Evolutionary conservation across 2,113 vertebrate species (phyloP).

Genomic region (Marmota monax): DNA sequence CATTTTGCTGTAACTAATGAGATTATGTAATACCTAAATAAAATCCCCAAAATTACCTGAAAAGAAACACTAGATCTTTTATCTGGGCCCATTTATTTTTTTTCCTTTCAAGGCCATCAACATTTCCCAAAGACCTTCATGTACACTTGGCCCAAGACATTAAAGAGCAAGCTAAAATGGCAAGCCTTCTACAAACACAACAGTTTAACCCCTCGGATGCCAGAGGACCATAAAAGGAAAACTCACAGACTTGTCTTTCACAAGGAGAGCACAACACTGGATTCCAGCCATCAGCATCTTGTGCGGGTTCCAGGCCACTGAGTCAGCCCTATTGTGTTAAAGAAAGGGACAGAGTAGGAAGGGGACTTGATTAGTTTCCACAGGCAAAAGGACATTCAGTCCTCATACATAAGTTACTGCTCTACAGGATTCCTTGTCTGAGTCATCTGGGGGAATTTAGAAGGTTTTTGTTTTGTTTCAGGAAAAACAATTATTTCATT

Average conservation of each 20-base stretch:
- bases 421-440: background rate
- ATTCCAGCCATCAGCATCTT: constrained; percentile 94
- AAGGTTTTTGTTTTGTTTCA: background rate
- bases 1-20: constrained; percentile 45
- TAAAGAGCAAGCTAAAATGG: background rate
- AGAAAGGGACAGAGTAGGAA: background rate
- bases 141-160: background rate
- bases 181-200: background rate
- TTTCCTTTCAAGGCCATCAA: background rate
- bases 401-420: background rate
- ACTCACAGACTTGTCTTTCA: constrained; percentile 92
- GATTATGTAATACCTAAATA: constrained; percentile 23
- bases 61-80: constrained; percentile 24
- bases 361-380: background rate
- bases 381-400: background rate
- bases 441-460: background rate
- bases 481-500: constrained; percentile 15
- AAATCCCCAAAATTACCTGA: background rate
- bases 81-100: background rate
- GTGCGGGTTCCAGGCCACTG: constrained; percentile 94
- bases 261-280: constrained; percentile 93
- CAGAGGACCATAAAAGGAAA: background rate
- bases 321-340: constrained; percentile 87
- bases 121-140: background rate
- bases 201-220: rapidly evolving